These are phyloP conservation scores for Hypomecis punctinalis DNA, from an alignment of 2,888 invertebrate species.

Conservation along the genomic window DNA sequence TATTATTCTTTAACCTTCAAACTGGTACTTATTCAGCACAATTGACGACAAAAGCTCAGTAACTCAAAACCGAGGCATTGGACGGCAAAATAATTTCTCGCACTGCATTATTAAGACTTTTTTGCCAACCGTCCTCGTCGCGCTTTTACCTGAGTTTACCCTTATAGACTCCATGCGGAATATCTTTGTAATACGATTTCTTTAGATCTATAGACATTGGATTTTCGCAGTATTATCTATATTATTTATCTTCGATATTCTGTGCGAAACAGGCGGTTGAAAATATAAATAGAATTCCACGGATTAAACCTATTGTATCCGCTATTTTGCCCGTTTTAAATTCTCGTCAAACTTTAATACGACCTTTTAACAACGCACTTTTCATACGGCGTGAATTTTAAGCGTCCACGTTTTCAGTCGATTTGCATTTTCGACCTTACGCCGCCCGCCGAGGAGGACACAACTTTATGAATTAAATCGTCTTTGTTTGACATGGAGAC, in stretches of 20 bases:
- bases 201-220: slow-evolving; percentile 1
- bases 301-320: slow-evolving; percentile 48
- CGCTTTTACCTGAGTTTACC: slow-evolving; percentile 29
- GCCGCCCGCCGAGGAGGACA: slow-evolving; percentile 45
- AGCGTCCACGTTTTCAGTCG: slow-evolving; percentile 53
- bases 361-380: slow-evolving; percentile 73
- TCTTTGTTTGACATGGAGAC: slow-evolving; percentile 63
- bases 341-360: slow-evolving; percentile 70
- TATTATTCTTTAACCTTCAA: slow-evolving; percentile 23
- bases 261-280: slow-evolving; percentile 15
- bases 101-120: slow-evolving; percentile 33
- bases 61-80: slow-evolving; percentile 38
- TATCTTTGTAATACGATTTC: slow-evolving; percentile 18
- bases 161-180: slow-evolving; percentile 17
- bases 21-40: slow-evolving; percentile 21
- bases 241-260: slow-evolving; percentile 15
- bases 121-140: slow-evolving; percentile 40
- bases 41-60: slow-evolving; percentile 37
- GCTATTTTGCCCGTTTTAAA: slow-evolving; percentile 61
- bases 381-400: slow-evolving; percentile 75
- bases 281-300: slow-evolving; percentile 45
- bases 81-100: slow-evolving; percentile 30
- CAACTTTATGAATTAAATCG: slow-evolving; percentile 45
- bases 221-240: not conserved
- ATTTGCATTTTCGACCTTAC: slow-evolving; percentile 59